phyloP scores from a whole-genome alignment of 2,888 invertebrate species.

The Habroteleia sp. region DNA sequence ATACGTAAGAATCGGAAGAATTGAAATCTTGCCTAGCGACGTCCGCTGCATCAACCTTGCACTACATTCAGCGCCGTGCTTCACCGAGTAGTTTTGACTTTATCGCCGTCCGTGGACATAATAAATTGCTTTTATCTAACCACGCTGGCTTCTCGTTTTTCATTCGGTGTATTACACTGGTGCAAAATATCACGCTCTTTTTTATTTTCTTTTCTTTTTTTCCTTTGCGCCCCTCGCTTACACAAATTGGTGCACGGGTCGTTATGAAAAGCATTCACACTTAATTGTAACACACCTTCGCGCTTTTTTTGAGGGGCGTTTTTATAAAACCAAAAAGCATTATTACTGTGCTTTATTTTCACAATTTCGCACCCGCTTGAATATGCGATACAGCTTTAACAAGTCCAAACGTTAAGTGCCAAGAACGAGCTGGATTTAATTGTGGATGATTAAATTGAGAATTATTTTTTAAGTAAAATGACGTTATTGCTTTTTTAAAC shows the following conservation, averaged over 20 bases:
- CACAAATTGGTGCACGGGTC: slow-evolving; percentile 29
- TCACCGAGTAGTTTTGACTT: slow-evolving; percentile 64
- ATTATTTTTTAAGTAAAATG: no score
- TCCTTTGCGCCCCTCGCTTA: not conserved
- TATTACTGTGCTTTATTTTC: not conserved
- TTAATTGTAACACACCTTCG: slow-evolving; percentile 20
- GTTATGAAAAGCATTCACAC: slow-evolving; percentile 30
- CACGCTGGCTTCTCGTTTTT: slow-evolving; percentile 64
- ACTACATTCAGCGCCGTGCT: slow-evolving; percentile 52
- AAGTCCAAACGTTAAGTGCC: no score
- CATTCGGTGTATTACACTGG: slow-evolving; percentile 50
- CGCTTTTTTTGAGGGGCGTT: no score
- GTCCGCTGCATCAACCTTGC: slow-evolving; percentile 58
- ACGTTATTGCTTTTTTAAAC: no score
- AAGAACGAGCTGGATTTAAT: no score
- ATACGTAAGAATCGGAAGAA: slow-evolving; percentile 24
- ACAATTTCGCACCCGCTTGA: no score
- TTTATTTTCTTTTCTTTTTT: slow-evolving; percentile 13
- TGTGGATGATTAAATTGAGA: no score
- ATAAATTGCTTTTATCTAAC: slow-evolving; percentile 70
- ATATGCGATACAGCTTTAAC: no score
- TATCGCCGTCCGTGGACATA: slow-evolving; percentile 68
- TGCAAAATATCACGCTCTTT: slow-evolving; percentile 25
- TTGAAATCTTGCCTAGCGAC: slow-evolving; percentile 48
- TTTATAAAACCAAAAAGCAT: not conserved